Evolutionary conservation across 2,888 invertebrate species (phyloP).

Genomic region (Acanthococcus lagerstroemiae): DNA sequence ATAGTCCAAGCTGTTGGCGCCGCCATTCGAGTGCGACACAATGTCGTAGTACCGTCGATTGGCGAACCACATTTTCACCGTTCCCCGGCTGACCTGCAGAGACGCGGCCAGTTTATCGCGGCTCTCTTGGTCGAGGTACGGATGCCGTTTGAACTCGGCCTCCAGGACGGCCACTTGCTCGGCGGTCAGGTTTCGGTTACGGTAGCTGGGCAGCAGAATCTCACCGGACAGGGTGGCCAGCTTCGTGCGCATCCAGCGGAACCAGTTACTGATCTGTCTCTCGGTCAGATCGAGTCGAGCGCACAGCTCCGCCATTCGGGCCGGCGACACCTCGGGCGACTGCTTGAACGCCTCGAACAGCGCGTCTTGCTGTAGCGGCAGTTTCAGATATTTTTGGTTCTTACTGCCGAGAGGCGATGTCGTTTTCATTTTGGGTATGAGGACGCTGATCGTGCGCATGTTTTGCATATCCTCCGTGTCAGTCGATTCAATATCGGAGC

Average conservation of each 20-base stretch:
- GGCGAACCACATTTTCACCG: constrained; percentile 11
- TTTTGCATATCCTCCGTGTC: not conserved
- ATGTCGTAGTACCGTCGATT: constrained; percentile 12
- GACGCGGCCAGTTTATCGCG: not conserved
- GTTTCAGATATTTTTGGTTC: not conserved
- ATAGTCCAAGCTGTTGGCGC: too few relatives aligned
- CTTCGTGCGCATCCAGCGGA: not conserved
- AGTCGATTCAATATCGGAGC: not conserved
- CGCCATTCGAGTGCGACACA: not conserved
- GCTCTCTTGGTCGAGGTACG: not conserved
- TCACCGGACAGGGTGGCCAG: not conserved
- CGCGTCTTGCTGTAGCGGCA: not conserved
- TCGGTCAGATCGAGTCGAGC: not conserved
- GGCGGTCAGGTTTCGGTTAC: not conserved
- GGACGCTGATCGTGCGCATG: not conserved
- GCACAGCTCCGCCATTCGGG: not conserved
- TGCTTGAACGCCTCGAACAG: not conserved
- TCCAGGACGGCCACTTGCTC: not conserved
- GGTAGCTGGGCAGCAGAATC: not conserved
- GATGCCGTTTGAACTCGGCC: not conserved
- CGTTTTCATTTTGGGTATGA: not conserved
- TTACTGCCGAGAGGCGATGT: not conserved
- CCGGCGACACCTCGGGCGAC: not conserved
- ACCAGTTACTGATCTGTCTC: not conserved
- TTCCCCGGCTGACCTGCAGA: not conserved